A percentile compares a stretch with the other conserved stretches of the same genome.
Conservation (phyloP, 2,888 invertebrate species). For the Dermolepida albohirtum region DNA sequence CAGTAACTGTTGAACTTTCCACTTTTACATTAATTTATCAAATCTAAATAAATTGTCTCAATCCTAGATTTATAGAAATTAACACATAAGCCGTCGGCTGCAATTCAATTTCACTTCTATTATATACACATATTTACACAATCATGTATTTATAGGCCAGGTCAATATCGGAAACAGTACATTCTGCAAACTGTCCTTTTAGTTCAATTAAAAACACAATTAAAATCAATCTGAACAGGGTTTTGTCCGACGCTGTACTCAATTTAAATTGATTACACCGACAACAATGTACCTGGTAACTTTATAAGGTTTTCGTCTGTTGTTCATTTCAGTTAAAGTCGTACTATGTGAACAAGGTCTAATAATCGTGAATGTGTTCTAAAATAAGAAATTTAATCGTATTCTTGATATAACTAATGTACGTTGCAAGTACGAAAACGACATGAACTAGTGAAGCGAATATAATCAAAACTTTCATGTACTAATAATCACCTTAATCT, state of each 20-base stretch:
- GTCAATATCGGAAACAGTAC: slow-evolving; percentile 23
- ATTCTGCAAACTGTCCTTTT: slow-evolving; percentile 18
- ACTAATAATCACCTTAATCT: no score
- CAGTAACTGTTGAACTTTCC: no score
- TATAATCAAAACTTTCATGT: no score
- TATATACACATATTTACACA: not conserved
- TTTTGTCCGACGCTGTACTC: slow-evolving; percentile 16
- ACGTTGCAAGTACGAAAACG: no score
- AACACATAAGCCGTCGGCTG: not conserved
- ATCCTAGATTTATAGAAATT: no score
- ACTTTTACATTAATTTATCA: no score
- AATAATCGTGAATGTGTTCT: not conserved
- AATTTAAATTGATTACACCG: slow-evolving; percentile 22
- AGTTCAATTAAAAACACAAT: slow-evolving; percentile 38
- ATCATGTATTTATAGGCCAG: slow-evolving; percentile 5
- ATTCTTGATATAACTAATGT: no score
- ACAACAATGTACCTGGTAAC: no score
- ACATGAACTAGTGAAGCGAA: no score
- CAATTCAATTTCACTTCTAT: slow-evolving; percentile 14
- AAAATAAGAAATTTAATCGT: not conserved
- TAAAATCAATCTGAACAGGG: slow-evolving; percentile 30
- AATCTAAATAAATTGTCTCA: no score
- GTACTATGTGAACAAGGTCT: not conserved
- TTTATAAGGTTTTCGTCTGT: no score
- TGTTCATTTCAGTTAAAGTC: not conserved